phyloP scores from a whole-genome alignment of 2,888 invertebrate species.

The Electrophaes corylata region DNA sequence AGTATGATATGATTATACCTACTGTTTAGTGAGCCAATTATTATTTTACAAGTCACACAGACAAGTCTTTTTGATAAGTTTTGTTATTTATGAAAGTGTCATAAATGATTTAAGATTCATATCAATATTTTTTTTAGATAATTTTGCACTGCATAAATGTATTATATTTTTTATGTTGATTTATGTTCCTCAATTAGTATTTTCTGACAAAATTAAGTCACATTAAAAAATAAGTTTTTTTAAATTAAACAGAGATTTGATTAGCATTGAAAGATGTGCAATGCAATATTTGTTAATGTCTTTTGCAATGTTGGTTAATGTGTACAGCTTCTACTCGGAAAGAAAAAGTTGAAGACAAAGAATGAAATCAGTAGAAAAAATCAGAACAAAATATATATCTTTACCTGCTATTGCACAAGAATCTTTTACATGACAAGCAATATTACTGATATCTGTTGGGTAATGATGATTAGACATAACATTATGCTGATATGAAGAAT shows the following conservation, averaged over 20 bases:
- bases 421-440: constrained; percentile 21
- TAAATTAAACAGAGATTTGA: constrained; percentile 10
- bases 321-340: constrained; percentile 16
- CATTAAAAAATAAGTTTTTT: not conserved
- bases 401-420: constrained; percentile 17
- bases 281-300: too few relatives aligned
- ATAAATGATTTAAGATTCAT: not conserved
- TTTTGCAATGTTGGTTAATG: constrained; percentile 8
- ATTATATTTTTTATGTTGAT: constrained; percentile 2
- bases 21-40: constrained; percentile 1
- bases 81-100: not conserved
- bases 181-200: not conserved
- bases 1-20: not conserved
- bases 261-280: constrained; percentile 15
- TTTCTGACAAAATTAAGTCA: not conserved
- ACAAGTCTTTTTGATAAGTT: not conserved
- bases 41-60: not conserved
- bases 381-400: constrained; percentile 9
- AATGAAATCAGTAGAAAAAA: constrained; percentile 7
- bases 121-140: not conserved
- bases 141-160: not conserved
- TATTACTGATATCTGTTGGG: constrained; percentile 25
- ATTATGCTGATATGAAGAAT: constrained; percentile 34
- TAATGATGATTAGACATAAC: constrained; percentile 30
- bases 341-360: constrained; percentile 12